Evolutionary conservation across 2,797 vertebrate genomes (phyloP).

Genomic region (Centroberyx gerrardi): DNA sequence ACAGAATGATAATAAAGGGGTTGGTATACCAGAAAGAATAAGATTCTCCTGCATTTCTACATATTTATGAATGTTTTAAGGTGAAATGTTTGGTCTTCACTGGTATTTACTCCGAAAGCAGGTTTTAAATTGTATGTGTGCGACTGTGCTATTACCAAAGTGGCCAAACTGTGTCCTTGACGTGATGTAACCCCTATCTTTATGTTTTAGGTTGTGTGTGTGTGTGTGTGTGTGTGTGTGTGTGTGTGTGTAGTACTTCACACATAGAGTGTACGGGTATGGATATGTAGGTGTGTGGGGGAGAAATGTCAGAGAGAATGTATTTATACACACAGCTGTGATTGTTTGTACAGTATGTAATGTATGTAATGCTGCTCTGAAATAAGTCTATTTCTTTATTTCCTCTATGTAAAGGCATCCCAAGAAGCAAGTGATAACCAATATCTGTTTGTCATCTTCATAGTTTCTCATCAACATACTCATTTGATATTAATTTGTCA

Average conservation of each 20-base stretch:
- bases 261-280: background rate
- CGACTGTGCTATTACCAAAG: too few relatives aligned
- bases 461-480: too few relatives aligned
- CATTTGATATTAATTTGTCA: too few relatives aligned
- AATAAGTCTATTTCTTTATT: background rate
- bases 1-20: constrained; percentile 3
- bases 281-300: background rate
- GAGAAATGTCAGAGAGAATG: background rate
- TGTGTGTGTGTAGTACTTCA: background rate
- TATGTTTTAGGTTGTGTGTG: too few relatives aligned
- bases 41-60: constrained; percentile 20
- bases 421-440: too few relatives aligned
- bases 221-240: background rate
- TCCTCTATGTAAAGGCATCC: background rate
- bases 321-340: background rate
- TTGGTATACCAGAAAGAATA: background rate
- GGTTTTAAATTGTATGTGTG: too few relatives aligned
- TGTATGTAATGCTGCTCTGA: too few relatives aligned
- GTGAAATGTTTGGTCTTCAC: constrained; percentile 15
- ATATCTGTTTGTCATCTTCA: too few relatives aligned
- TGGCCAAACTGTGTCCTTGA: too few relatives aligned
- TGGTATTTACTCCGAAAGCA: too few relatives aligned
- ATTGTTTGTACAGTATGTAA: too few relatives aligned
- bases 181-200: too few relatives aligned
- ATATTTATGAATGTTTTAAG: constrained; percentile 59